Evolutionary conservation across 2,113 vertebrate species (phyloP), one percentile per base, ranked within the genome.

Genomic region (Cyrtonyx montezumae): DNA sequence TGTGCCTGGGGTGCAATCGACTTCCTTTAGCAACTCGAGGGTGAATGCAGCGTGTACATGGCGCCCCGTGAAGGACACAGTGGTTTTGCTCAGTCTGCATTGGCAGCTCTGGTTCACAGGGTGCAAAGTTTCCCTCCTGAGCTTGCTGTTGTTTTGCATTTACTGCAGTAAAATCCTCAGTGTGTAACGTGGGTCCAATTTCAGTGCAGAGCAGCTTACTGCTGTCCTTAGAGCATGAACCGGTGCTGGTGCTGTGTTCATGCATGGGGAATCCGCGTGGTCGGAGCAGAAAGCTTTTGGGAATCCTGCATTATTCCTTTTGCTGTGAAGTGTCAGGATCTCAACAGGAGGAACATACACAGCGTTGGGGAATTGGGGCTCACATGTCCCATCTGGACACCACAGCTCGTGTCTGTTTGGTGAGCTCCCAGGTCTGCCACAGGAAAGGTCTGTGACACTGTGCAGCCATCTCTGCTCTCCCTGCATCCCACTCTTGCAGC

Each of bases 161-260:
- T 19, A 42, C 42, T 68, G 36, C 21, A 32, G 22, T 49, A 30
- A 46, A 30, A 8, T 32, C 13, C 34, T 40, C 16, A 4, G 42
- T 4, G 28, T 37, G 84, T 25, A 22, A 28, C 9, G 48, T 43
- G 19, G 55, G 40, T 82, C 34, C 32, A n/a, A 21, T 48, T 19
- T 74, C 74, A 30, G 48, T 8, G 45, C 59, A 12, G 40, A 86
- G 40, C 34, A 55, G 45, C 25, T 36, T n/a, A 12, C 32, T 14
- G 3, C 28, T 76, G 49, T 18, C 2, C 5, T 25, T 36, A 18
- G 26, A 36, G 21, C 46, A 30, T 48, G 14, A 46, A 14, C 1
- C 2, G 9, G 45, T 32, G n/a, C 23, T 26, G 40, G 34, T 9
- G 59, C 51, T 0, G 2, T 14, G 11, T 51, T 17, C 1, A 0